Conservation (phyloP, 2,797 vertebrate species). For the Chloroceryle inda region DNA sequence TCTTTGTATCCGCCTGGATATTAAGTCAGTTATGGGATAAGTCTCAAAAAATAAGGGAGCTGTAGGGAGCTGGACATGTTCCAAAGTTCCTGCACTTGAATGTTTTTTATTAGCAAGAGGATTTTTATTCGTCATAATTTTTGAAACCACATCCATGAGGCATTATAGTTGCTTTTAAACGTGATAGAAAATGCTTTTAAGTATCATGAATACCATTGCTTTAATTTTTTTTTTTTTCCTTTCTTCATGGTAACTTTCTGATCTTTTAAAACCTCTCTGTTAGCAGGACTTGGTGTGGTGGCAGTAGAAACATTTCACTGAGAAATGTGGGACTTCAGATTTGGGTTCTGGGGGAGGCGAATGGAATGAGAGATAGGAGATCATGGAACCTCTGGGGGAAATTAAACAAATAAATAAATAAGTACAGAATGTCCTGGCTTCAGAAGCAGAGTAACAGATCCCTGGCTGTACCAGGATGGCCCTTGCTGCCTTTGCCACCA, state of each 20-base stretch:
- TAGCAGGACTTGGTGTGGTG: neutral
- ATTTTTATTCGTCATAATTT: neutral
- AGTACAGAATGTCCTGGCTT: neutral
- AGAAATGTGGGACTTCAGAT: neutral
- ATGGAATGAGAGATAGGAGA: rapidly evolving
- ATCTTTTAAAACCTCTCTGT: neutral
- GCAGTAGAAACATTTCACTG: neutral
- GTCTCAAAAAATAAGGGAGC: neutral
- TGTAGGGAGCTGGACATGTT: neutral
- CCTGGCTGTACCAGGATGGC: neutral
- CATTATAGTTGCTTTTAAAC: no score
- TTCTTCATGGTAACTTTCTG: neutral
- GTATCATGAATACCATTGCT: neutral
- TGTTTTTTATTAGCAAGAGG: neutral
- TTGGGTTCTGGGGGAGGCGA: neutral
- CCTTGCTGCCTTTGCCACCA: neutral
- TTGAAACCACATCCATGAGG: neutral
- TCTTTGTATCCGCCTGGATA: neutral
- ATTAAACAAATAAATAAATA: no score
- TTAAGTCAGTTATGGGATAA: neutral
- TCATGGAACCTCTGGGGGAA: neutral
- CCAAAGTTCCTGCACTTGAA: neutral
- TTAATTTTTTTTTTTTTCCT: neutral
- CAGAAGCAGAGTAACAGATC: neutral
- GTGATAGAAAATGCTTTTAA: no score